Percentiles rank a stretch among this genome's conserved stretches.
Conservation (phyloP, 2,113 vertebrate genomes). For the Misgurnus mizolepis region DNA sequence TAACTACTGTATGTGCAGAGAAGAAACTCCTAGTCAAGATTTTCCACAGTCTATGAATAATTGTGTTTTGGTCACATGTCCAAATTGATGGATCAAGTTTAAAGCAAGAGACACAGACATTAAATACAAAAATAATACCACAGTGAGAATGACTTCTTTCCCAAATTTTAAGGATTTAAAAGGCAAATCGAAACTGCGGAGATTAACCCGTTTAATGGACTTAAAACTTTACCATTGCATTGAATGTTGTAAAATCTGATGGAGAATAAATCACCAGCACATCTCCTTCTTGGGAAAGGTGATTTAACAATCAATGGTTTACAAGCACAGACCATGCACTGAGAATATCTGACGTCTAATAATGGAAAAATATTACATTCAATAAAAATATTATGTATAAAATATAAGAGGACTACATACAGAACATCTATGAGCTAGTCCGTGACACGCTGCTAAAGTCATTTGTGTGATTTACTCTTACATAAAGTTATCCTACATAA, state of each 20-base stretch:
- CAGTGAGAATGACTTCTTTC: constrained; percentile 56
- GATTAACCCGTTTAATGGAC: constrained; percentile 69
- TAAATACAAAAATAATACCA: constrained; percentile 58
- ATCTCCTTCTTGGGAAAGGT: constrained; percentile 70
- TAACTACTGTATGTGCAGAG: constrained; percentile 34
- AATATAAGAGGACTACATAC: too few relatives aligned
- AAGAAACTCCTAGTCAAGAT: neutral
- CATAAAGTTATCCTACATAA: too few relatives aligned
- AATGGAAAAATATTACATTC: too few relatives aligned
- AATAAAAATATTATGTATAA: too few relatives aligned
- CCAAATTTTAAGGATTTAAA: constrained; percentile 68
- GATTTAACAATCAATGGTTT: constrained; percentile 52
- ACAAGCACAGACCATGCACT: too few relatives aligned
- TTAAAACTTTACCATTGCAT: constrained; percentile 53
- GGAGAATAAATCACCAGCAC: constrained; percentile 62
- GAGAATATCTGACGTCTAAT: too few relatives aligned
- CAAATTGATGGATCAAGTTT: constrained; percentile 57
- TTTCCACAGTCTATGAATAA: constrained; percentile 61
- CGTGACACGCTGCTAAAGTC: too few relatives aligned
- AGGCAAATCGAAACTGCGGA: constrained; percentile 69
- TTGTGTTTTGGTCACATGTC: constrained; percentile 65
- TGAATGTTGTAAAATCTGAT: constrained; percentile 63
- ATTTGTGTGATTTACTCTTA: too few relatives aligned
- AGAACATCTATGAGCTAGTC: too few relatives aligned
- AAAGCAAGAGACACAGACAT: constrained; percentile 53